Percentiles rank a stretch among this genome's conserved stretches.
Evolutionary conservation across 2,797 vertebrate species (phyloP).

Genomic region (Hippocampus kuda): DNA sequence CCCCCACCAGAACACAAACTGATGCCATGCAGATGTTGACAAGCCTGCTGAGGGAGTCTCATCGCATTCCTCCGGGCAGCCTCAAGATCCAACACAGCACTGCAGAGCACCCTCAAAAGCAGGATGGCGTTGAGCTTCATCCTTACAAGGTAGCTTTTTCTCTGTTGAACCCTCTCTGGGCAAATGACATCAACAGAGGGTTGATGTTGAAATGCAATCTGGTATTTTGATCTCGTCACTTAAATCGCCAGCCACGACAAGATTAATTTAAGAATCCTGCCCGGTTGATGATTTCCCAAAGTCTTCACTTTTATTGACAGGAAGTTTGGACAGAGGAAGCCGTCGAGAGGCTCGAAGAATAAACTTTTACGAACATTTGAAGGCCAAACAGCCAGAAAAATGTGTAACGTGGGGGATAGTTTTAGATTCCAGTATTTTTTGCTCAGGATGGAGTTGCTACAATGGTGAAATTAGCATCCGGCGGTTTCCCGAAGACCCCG

Average conservation of each 20-base stretch:
- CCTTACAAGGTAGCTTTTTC: background rate
- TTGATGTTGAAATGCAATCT: background rate
- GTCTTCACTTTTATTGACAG: background rate
- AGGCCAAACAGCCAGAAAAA: too few species aligned
- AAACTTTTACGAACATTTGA: too few species aligned
- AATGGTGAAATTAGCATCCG: too few species aligned
- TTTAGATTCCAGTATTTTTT: too few species aligned
- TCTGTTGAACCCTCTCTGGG: background rate
- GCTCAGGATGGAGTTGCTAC: too few species aligned
- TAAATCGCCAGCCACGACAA: background rate
- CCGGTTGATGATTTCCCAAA: background rate
- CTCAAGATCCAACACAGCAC: background rate
- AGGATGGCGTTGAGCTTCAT: background rate
- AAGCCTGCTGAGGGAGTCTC: constrained; percentile 35
- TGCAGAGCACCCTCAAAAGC: background rate
- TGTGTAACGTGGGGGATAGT: too few species aligned
- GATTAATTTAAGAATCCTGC: background rate
- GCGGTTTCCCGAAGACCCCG: too few species aligned
- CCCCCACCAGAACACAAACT: background rate
- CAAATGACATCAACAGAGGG: background rate
- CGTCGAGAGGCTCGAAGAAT: background rate
- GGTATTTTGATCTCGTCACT: background rate
- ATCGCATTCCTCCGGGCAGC: constrained; percentile 15
- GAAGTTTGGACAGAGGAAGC: background rate
- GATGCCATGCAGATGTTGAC: constrained; percentile 34